Evolutionary conservation across 1,140 invertebrate genomes (phyloP).

Genomic region (Scylla paramamosain): DNA sequence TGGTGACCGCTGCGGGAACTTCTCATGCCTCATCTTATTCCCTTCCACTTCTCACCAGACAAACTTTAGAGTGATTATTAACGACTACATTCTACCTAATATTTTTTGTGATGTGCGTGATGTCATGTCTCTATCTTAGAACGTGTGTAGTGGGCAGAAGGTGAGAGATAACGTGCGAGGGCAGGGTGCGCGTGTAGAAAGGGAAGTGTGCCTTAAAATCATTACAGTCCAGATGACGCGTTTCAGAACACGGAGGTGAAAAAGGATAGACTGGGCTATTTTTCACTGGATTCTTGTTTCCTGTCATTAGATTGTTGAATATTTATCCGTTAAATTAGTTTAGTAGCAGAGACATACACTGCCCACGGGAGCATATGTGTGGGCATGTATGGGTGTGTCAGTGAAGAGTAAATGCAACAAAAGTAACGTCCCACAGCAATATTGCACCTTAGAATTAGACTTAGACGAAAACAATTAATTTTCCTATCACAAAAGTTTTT

Average conservation of each 20-base stretch:
- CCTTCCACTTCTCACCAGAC: neutral
- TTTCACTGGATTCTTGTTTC: neutral
- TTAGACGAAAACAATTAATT: too few species aligned
- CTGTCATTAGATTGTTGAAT: neutral
- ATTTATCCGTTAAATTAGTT: neutral
- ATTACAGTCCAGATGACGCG: neutral
- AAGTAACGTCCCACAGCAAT: too few species aligned
- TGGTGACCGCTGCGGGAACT: conserved; percentile 5
- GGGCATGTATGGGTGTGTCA: too few species aligned
- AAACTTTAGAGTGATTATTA: neutral
- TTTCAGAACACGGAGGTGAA: neutral
- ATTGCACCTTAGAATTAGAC: too few species aligned
- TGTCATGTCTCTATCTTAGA: neutral
- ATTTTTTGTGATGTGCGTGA: neutral
- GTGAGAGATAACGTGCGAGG: neutral
- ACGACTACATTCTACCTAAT: neutral
- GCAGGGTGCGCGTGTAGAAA: neutral
- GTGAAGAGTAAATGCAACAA: too few species aligned
- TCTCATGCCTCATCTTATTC: conserved; percentile 50
- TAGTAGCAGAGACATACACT: neutral
- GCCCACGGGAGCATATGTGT: too few species aligned
- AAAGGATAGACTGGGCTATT: neutral
- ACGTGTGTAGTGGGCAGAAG: neutral
- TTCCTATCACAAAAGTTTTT: too few species aligned
- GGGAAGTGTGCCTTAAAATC: neutral